Conservation (phyloP, 2,888 invertebrate species). For the Muscina levida region DNA sequence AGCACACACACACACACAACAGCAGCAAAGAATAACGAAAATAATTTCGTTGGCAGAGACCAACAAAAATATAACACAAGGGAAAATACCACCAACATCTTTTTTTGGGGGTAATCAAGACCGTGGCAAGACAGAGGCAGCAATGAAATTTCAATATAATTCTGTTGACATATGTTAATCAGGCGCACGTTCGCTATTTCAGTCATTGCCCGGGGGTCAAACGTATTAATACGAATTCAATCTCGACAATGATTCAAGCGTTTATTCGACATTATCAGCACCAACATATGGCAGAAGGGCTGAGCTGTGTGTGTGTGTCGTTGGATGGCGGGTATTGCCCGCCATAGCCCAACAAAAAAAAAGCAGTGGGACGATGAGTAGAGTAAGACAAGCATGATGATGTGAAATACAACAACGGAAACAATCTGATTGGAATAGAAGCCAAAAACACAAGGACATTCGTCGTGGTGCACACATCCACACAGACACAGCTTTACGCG, state of each 20-base stretch:
- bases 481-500: slow-evolving; percentile 1
- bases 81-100: no score
- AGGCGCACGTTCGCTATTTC: slow-evolving; percentile 76
- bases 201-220: slow-evolving; percentile 74
- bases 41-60: slow-evolving; percentile 13
- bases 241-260: slow-evolving; percentile 70
- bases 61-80: slow-evolving; percentile 43
- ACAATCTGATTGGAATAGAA: slow-evolving; percentile 79
- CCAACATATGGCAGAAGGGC: slow-evolving; percentile 16
- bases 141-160: slow-evolving; percentile 69
- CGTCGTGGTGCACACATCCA: slow-evolving; percentile 22
- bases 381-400: slow-evolving; percentile 45
- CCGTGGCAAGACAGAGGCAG: slow-evolving; percentile 7
- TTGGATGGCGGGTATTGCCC: neutral
- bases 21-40: slow-evolving; percentile 8
- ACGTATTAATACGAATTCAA: slow-evolving; percentile 78
- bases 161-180: slow-evolving; percentile 80
- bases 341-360: slow-evolving; percentile 15
- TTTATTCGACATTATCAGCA: slow-evolving; percentile 53
- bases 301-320: neutral
- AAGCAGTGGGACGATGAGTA: slow-evolving; percentile 8
- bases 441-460: slow-evolving; percentile 63
- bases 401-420: slow-evolving; percentile 71
- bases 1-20: neutral
- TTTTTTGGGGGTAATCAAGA: neutral